Base-by-base conservation (phyloP, 2,113 vertebrate species). In the Cololabis saira region DNA sequence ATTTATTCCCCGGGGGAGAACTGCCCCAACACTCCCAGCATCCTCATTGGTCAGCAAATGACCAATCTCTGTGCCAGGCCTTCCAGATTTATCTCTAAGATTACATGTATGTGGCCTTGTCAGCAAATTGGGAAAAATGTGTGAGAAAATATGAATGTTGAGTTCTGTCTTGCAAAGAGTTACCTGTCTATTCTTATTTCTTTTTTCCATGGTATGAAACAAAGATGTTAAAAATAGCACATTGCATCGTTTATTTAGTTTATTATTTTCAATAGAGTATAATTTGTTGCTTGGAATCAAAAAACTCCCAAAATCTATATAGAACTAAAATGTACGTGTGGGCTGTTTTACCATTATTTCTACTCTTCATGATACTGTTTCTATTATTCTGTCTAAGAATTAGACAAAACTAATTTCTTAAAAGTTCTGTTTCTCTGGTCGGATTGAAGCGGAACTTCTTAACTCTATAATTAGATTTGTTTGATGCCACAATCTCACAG, bases 401-500 rank as follows among this genome's bases (percentile, higher is more conserved):
- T 54, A 1, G 7, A 18, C 4, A 30, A 0, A 5, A 10, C 24
- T 30, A 9, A 30, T 30, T 30, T 53, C 3, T 22, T 12, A 21
- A 51, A 22, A 14, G 49, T 5, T 54, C 2, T 12, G 15, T 33
- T 33, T n/a, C 7, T 33, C 27, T 54, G 27, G 27, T 12, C 27
- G 37, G 27, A 17, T 54, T 54, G 33, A 37, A 37, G 1, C 1
- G 33, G 33, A 10, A 16, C 3, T 2, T 14, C 3, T 14, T 27
- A 9, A 2, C 15, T 19, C 16, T 37, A 37, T 61, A 19, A 37
- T 61, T 49, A 48, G 44, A 61, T 41, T 7, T 48, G n/a, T 48
- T 33, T 48, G 44, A 61, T 33, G 9, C 21, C 30, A 37, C 30
- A 40, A 24, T 52, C 37, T 24, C 37, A 52, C 61, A 63, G 15